These are phyloP conservation scores for Paratrypauchen microcephalus DNA, from an alignment of 2,797 vertebrate genomes.

Conservation along the genomic window DNA sequence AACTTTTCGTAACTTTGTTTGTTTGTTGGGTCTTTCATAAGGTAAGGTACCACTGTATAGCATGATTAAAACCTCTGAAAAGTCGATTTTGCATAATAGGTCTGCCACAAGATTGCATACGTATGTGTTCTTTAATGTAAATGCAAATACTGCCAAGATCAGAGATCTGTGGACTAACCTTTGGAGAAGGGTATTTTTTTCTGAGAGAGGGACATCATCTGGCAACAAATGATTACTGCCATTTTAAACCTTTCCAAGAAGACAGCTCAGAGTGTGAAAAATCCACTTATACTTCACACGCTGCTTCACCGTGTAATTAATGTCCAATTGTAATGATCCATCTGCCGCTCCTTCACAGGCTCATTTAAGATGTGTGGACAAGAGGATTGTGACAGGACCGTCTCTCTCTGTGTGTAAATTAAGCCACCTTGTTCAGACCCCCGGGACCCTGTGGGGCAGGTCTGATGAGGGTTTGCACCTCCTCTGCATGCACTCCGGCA, in stretches of 20 bases:
- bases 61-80: too few species aligned
- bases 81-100: too few species aligned
- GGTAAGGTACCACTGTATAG: too few species aligned
- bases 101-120: too few species aligned
- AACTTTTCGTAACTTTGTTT: too few species aligned
- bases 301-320: not conserved
- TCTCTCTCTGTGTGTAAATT: constrained; percentile 36
- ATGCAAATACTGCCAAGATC: too few species aligned
- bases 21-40: too few species aligned
- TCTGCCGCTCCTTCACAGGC: constrained; percentile 7
- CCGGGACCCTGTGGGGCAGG: constrained; percentile 29
- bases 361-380: constrained; percentile 13
- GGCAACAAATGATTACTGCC: not conserved
- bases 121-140: too few species aligned
- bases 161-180: not conserved
- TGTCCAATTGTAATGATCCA: constrained; percentile 5
- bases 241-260: not conserved
- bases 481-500: constrained; percentile 44
- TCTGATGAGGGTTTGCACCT: constrained; percentile 49
- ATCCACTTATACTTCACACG: constrained; percentile 7
- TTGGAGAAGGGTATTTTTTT: not conserved
- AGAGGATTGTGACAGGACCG: constrained; percentile 8
- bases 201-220: not conserved
- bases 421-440: constrained; percentile 37
- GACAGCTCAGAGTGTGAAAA: constrained; percentile 1